Evolutionary conservation across 2,888 invertebrate species (phyloP), one percentile per base, ranked within the genome.

Genomic region (Standfussiana lucernea): DNA sequence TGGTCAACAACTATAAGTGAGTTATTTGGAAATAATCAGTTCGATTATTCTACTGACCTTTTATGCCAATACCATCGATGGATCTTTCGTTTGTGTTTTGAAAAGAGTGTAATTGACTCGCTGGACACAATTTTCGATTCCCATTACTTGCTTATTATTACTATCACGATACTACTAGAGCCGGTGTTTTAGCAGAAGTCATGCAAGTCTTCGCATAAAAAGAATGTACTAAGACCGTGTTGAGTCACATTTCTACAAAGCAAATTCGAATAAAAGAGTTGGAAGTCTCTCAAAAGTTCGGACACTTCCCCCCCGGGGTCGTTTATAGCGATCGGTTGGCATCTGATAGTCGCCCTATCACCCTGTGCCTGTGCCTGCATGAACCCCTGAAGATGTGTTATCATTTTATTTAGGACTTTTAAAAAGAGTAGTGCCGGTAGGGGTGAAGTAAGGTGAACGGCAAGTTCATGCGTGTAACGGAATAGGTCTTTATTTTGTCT

Each of bases 361-460:
- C 64, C 40, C 64, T 40, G 37, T 72, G n/a, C n/a, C n/a, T n/a
- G 71, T 71, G 66, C 73, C 70, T 77, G 56, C 69, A 47, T 67
- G 64, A 75, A 66, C 83, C 84, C 80, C 65, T 66, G 59, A 66
- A 64, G 80, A 80, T 84, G 75, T 70, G 77, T 84, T 75, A 84
- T 84, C 84, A 59, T 84, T 84, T 84, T 84, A 80, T 84, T 84
- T 84, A 84, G 70, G 66, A 77, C 61, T 67, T 66, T 78, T n/a
- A 42, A 45, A 76, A 50, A 15, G 40, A 83, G 35, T 69, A 40
- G 61, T 65, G n/a, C 50, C 24, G 40, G n/a, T 50, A 68, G 67
- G 82, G 82, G 70, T 71, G 69, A 53, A 35, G n/a, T 37, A 32
- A 71, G 70, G 50, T 81, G 56, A 62, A 67, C 45, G 40, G 56